Percentiles rank a stretch among this genome's conserved stretches.
phyloP scores from a whole-genome alignment of 2,797 vertebrate species.

The Pyrocephalus nanus region DNA sequence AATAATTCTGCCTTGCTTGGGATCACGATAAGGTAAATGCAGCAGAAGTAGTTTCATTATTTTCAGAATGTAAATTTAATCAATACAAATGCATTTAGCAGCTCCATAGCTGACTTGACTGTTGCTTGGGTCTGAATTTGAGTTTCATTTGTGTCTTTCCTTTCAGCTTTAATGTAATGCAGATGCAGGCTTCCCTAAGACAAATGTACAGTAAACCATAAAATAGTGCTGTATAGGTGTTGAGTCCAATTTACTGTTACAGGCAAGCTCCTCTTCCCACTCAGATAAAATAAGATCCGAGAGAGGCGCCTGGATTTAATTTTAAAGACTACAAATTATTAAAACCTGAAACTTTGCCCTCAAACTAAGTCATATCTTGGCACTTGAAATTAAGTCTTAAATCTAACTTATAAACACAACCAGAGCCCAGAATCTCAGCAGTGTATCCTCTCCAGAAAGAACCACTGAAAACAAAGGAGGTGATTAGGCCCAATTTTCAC shows the following conservation, averaged over 20 bases:
- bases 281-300: slow-evolving; percentile 19
- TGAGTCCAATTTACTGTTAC: slow-evolving; percentile 51
- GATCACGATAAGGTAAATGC: slow-evolving; percentile 63
- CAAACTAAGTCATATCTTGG: slow-evolving; percentile 16
- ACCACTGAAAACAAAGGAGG: neutral
- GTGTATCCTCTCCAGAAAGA: neutral
- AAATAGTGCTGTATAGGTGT: slow-evolving; percentile 51
- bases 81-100: slow-evolving; percentile 76
- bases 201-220: slow-evolving; percentile 66
- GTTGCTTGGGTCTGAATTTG: slow-evolving; percentile 68
- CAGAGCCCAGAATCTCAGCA: neutral
- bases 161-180: slow-evolving; percentile 65
- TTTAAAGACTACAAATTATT: neutral
- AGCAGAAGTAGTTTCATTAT: slow-evolving; percentile 63
- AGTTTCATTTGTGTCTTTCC: slow-evolving; percentile 65
- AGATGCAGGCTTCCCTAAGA: slow-evolving; percentile 40
- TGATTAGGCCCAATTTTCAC: neutral
- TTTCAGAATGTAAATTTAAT: slow-evolving; percentile 70
- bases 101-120: slow-evolving; percentile 65
- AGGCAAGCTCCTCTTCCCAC: slow-evolving; percentile 6
- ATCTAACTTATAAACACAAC: slow-evolving; percentile 9
- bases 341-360: slow-evolving; percentile 21
- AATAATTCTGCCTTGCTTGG: slow-evolving; percentile 51
- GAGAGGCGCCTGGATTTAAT: slow-evolving; percentile 12
- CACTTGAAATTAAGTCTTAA: neutral